Base-by-base conservation (phyloP, 2,888 invertebrate species). In the Caenorhabditis virilis region DNA sequence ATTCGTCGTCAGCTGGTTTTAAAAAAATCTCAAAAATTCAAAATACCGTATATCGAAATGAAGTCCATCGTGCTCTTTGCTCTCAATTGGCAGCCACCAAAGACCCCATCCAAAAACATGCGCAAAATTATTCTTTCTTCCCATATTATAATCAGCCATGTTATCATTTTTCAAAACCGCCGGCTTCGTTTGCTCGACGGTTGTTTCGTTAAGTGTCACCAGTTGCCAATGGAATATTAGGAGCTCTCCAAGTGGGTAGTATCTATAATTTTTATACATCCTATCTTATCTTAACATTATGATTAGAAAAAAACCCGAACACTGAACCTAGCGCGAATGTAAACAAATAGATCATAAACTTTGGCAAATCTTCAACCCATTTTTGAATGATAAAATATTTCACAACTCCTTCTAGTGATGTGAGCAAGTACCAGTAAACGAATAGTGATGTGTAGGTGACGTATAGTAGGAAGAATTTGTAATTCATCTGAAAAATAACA, bases 181-280 rank as follows among this genome's bases (percentile, higher is more conserved):
- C 13, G 68, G 65, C 43, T 78, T 78, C 23, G 77, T 77, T 53
- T 79, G 77, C 42, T 79, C 79, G 22, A 77, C 76, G 13, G 79
- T 79, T 16, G 78, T 78, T 43, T 78, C 78, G 41, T 78, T 78
- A 43, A 70, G 45, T 13, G 57, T 47, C 13, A 78, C 60, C 38
- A 78, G 57, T 26, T 57, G 59, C 36, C 57, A 62, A 55, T 75
- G 75, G 39, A 65, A 76, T 33, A 69, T 58, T 18, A 77, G 26
- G 25, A 78, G 46, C 46, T 76, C 77, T 33, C 76, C 77, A 1
- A 77, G 62, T 11, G 77, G 77, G 41, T 60, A 77, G 53, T 72
- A 72, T 16, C 68, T 62, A 23, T 51, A 63, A 15, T 55, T n/a
- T n/a, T 30, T 47, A 15, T 36, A 18, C 3, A 33, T 15, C 35